These are phyloP conservation scores for Campylorhamphus procurvoides DNA, from an alignment of 2,113 vertebrate genomes.

Conservation along the genomic window DNA sequence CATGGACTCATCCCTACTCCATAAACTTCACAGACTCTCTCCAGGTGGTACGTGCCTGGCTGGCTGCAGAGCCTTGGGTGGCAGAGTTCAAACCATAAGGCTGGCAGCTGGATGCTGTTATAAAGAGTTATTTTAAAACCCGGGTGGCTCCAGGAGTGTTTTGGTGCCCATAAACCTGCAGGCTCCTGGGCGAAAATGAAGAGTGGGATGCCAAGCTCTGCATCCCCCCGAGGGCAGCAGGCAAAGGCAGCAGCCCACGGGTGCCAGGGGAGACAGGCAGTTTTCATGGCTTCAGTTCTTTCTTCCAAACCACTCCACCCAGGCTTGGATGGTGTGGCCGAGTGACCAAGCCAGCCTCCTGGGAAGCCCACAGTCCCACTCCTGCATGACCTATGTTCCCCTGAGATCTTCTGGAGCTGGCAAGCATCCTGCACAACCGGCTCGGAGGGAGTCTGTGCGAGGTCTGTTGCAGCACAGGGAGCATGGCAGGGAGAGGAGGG, in stretches of 20 bases:
- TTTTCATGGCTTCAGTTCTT: not conserved
- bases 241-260: not conserved
- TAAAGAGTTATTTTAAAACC: not conserved
- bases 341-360: not conserved
- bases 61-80: not conserved
- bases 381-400: not conserved
- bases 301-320: not conserved
- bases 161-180: not conserved
- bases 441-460: not conserved
- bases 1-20: slow-evolving; percentile 23
- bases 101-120: not conserved
- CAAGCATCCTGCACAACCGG: not conserved
- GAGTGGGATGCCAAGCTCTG: not conserved
- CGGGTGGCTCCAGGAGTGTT: not conserved
- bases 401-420: slow-evolving; percentile 37
- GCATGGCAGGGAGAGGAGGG: not conserved
- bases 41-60: not conserved
- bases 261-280: not conserved
- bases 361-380: not conserved
- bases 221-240: accelerated
- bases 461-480: slow-evolving; percentile 20
- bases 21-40: not conserved
- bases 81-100: not conserved
- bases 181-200: not conserved
- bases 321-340: not conserved